These are phyloP conservation scores for Pristiophorus japonicus DNA, from an alignment of 2,113 vertebrate genomes.

Conservation along the genomic window DNA sequence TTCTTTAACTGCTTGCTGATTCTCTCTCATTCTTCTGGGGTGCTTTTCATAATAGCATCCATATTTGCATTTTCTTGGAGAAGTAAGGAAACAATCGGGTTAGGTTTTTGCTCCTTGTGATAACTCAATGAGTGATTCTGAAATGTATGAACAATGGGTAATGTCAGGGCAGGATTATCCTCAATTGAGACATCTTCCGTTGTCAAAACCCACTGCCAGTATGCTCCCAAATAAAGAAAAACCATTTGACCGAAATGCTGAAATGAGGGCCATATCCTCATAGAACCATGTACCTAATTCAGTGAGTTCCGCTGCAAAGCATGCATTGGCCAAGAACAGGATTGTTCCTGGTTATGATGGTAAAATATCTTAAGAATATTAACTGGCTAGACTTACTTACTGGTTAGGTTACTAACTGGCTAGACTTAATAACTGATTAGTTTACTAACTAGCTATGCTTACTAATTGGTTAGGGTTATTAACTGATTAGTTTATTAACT, in stretches of 20 bases:
- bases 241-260: background rate
- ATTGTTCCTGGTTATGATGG: background rate
- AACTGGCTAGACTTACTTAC: background rate
- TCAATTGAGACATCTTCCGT: background rate
- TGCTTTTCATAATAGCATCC: constrained; percentile 62
- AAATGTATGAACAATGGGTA: background rate
- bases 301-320: background rate
- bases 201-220: background rate
- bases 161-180: background rate
- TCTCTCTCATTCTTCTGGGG: constrained; percentile 76
- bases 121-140: background rate
- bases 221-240: background rate
- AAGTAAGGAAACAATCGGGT: too few relatives aligned
- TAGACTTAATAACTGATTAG: background rate
- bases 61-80: too few relatives aligned
- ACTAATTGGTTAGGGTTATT: background rate
- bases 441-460: too few relatives aligned
- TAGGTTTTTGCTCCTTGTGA: background rate
- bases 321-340: background rate
- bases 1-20: constrained; percentile 89
- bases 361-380: background rate
- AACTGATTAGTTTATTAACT: too few relatives aligned
- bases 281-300: background rate
- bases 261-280: background rate
- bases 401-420: background rate